Evolutionary conservation across 2,888 invertebrate species (phyloP).

Genomic region (Eristalinus aeneus): DNA sequence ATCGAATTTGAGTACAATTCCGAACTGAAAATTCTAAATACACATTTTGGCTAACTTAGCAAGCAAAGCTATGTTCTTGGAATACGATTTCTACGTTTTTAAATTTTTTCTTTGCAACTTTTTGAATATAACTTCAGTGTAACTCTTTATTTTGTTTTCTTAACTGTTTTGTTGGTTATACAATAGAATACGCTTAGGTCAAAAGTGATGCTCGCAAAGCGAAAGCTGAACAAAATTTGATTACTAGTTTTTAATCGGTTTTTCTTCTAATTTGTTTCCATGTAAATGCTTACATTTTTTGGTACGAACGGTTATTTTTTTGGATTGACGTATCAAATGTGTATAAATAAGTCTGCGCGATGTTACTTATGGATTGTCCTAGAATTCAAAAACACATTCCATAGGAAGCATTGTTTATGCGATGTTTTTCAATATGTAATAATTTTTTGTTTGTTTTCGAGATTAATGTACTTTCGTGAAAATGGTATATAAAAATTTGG

Average conservation of each 20-base stretch:
- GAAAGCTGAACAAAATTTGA: constrained; percentile 19
- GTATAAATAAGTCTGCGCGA: constrained; percentile 62
- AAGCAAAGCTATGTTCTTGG: constrained; percentile 17
- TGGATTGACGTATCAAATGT: constrained; percentile 61
- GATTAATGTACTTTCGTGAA: background rate
- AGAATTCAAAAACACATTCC: constrained; percentile 57
- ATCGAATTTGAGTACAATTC: constrained; percentile 7
- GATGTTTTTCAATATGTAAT: background rate
- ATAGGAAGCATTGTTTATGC: constrained; percentile 64
- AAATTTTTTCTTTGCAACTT: constrained; percentile 38
- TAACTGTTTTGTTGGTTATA: constrained; percentile 16
- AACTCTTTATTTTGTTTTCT: too few relatives aligned
- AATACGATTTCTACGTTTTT: constrained; percentile 9
- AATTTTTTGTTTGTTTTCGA: background rate
- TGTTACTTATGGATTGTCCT: constrained; percentile 65
- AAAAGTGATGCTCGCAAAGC: constrained; percentile 26
- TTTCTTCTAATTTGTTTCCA: constrained; percentile 8
- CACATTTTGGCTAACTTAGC: constrained; percentile 16
- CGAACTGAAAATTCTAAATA: background rate
- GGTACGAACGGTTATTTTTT: constrained; percentile 28
- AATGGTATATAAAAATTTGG: constrained; percentile 17
- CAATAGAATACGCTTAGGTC: constrained; percentile 7
- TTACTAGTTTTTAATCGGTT: constrained; percentile 11
- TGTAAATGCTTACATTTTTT: background rate
- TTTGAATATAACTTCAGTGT: constrained; percentile 26